Evolutionary conservation across 2,113 vertebrate genomes (phyloP), one percentile per base, ranked within the genome.

Genomic region (Cathartes aura): DNA sequence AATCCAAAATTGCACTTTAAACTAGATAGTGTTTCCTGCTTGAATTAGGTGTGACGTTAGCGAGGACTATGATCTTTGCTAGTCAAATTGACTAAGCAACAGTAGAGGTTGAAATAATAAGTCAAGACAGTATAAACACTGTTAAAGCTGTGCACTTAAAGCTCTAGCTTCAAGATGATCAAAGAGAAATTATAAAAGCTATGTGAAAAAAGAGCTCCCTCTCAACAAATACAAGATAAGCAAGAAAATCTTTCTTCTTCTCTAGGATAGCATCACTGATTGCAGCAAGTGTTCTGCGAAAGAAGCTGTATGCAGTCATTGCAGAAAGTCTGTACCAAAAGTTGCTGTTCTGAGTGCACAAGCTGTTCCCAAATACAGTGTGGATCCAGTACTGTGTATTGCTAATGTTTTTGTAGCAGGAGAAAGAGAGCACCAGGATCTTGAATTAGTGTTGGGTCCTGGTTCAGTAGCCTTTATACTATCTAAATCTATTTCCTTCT

Each of bases 131-230:
- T 62, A 71, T 47, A 71, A 91, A 75, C 71, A 93, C 56, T 18
- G 42, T 27, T 91, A 82, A 89, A 89, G 40, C 48, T 68, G 36
- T 60, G 58, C 53, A 78, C 85, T 84, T 78, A 36, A 26, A 73
- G 73, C 64, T 78, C 78, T 93, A 59, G 3, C 66, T 89, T 87
- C 40, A 43, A 56, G 68, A 64, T 36, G 85, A 93, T 78, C 53
- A 92, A 92, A 95, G 55, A 43, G 55, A 92, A 95, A 81, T 73
- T 82, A 87, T 68, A 82, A 93, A 93, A 84, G 68, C 68, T 21
- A 8, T 12, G 45, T 45, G 48, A 72, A 68, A 81, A 87, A 93
- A 95, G 42, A 89, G 27, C 26, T 85, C 13, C 40, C 34, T 90
- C 79, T 93, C 79, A 66, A 92, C 40, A 92, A 87, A 87, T 11